Base-by-base conservation (phyloP, 1,140 invertebrate genomes). In the Eriocheir sinensis region DNA sequence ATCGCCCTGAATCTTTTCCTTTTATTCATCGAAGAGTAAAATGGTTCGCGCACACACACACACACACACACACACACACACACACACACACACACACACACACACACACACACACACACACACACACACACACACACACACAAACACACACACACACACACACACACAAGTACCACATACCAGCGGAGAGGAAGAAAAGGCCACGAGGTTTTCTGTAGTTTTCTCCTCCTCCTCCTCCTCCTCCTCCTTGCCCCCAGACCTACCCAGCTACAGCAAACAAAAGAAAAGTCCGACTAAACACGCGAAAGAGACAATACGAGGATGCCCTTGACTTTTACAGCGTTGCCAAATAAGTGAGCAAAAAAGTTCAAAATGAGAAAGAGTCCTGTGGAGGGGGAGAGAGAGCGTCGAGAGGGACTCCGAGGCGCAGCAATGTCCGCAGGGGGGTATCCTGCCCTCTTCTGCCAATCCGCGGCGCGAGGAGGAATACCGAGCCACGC, bases 61-160 rank as follows among this genome's bases (percentile, higher is more conserved):
- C 36, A 91, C 36, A 91, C 36, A 60, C 36, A 91, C 36, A 91
- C 36, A 60, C 36, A 91, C 27, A 91, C 27, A 91, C 27, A 91
- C 27, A 91, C 27, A 60, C 38, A 91, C 44, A 15, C 4, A 15
- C 53, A 72, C 53, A 72, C 53, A 72, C 53, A 72, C 21, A 72
- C 53, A 72, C 53, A 72, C 53, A 72, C 53, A 72, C 53, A 72
- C 53, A 72, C 53, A 72, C 53, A 72, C 53, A 72, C 53, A 72
- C 53, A 72, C 53, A 72, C 53, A 72, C 53, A 72, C 53, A 72
- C 53, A 72, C 53, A 72, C 53, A 27, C 53, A 72, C 53, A 72
- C 44, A 48, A n/a, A 72, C 53, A 72, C 53, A 72, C 53, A 72
- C 53, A 72, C 53, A 12, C 53, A 72, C 53, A 72, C 53, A 72